These are phyloP conservation scores for Orgyia antiqua DNA, from an alignment of 2,888 invertebrate genomes.

Conservation along the genomic window DNA sequence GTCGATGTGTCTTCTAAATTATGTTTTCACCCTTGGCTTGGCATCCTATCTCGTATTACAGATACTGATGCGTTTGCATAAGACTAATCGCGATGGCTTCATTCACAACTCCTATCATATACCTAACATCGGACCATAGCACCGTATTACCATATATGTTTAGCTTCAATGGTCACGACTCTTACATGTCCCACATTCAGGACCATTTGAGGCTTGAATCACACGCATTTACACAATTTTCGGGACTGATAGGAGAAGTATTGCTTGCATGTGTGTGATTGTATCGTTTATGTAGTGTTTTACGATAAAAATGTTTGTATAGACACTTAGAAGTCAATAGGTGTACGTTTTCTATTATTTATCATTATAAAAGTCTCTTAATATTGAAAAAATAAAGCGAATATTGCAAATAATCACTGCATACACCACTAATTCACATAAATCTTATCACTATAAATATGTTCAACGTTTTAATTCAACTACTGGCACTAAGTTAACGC, in stretches of 20 bases:
- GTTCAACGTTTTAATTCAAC: too few species aligned
- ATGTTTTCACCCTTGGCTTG: constrained; percentile 49
- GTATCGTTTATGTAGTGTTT: constrained; percentile 35
- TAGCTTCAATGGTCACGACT: constrained; percentile 63
- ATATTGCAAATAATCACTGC: constrained; percentile 14
- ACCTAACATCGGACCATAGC: constrained; percentile 47
- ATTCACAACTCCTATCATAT: constrained; percentile 41
- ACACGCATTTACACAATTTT: constrained; percentile 18
- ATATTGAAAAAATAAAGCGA: not conserved
- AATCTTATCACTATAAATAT: too few species aligned
- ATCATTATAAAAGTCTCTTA: not conserved
- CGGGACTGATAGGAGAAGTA: constrained; percentile 20
- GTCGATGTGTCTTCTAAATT: constrained; percentile 44
- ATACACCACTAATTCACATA: constrained; percentile 18
- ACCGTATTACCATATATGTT: constrained; percentile 35
- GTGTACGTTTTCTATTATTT: constrained; percentile 1
- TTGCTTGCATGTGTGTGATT: constrained; percentile 64
- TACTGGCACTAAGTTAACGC: too few species aligned
- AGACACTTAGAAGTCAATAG: constrained; percentile 21
- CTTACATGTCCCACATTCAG: constrained; percentile 19
- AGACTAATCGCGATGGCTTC: constrained; percentile 39
- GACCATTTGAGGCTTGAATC: constrained; percentile 19
- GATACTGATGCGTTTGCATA: constrained; percentile 55
- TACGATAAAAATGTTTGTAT: constrained; percentile 25
- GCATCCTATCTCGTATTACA: constrained; percentile 72